phyloP scores from a whole-genome alignment of 2,797 vertebrate species.

The Pseudotriccus pelzelni region DNA sequence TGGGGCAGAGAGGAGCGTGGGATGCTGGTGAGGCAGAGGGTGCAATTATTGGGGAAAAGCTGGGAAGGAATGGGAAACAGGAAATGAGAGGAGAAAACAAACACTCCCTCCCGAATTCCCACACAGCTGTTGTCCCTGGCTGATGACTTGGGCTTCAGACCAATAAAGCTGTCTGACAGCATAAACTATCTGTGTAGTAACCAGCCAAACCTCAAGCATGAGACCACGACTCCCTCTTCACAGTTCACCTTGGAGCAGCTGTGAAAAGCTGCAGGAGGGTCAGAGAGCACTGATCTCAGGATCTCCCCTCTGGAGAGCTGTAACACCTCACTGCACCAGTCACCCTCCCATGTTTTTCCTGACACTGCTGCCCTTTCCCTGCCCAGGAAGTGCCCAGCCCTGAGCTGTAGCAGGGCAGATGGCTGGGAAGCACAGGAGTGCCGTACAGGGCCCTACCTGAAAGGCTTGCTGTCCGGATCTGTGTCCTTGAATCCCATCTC shows the following conservation, averaged over 20 bases:
- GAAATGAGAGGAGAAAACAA: slow-evolving; percentile 16
- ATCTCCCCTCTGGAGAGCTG: not conserved
- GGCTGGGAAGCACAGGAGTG: not conserved
- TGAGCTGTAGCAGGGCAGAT: not conserved
- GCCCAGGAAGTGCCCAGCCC: not conserved
- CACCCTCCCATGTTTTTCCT: not conserved
- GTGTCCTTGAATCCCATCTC: slow-evolving; percentile 87
- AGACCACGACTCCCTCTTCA: not conserved
- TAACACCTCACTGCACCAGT: accelerated
- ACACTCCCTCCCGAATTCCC: not conserved
- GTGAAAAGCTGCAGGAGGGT: not conserved
- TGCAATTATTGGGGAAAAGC: not conserved
- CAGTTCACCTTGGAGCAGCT: not conserved
- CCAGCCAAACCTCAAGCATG: not conserved
- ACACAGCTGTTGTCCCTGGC: slow-evolving; percentile 40
- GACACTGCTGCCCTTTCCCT: not conserved
- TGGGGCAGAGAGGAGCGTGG: not conserved
- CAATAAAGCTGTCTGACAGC: not conserved
- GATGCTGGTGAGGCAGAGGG: not conserved
- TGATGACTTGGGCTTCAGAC: not conserved
- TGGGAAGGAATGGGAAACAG: slow-evolving; percentile 19
- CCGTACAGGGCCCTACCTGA: slow-evolving; percentile 70
- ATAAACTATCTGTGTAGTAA: not conserved
- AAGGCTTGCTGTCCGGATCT: slow-evolving; percentile 83
- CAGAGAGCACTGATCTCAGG: not conserved